Conservation (phyloP, 1,140 invertebrate species). For the Drosophila insularis region DNA sequence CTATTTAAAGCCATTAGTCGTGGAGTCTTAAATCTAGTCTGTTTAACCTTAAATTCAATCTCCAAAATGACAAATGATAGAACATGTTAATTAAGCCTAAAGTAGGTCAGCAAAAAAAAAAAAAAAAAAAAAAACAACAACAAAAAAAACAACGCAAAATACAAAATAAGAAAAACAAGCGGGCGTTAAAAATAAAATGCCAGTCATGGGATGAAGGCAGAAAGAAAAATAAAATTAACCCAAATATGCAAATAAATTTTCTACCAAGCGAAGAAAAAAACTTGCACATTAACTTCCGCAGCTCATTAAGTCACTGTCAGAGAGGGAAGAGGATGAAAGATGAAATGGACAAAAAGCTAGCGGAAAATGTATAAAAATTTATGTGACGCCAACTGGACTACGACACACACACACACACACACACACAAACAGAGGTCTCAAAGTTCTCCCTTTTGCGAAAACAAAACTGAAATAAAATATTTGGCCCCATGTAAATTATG, state of each 20-base stretch:
- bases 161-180: slow-evolving; percentile 12
- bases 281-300: slow-evolving; percentile 78
- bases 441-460: slow-evolving; percentile 30
- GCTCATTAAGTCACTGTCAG: slow-evolving; percentile 79
- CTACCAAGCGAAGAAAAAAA: slow-evolving; percentile 52
- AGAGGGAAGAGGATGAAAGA: neutral
- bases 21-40: neutral
- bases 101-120: slow-evolving; percentile 32
- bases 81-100: slow-evolving; percentile 52
- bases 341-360: slow-evolving; percentile 31
- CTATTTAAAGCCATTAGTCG: neutral
- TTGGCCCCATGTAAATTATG: slow-evolving; percentile 55
- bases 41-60: slow-evolving; percentile 5
- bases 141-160: neutral
- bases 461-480: slow-evolving; percentile 51
- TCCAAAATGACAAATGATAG: slow-evolving; percentile 23
- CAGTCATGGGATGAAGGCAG: slow-evolving; percentile 39
- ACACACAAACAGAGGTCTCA: slow-evolving; percentile 12
- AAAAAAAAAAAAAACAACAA: neutral
- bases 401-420: slow-evolving; percentile 29
- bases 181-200: slow-evolving; percentile 40
- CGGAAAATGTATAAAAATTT: slow-evolving; percentile 69
- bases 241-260: slow-evolving; percentile 78
- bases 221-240: slow-evolving; percentile 62
- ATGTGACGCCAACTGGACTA: slow-evolving; percentile 78